Conservation (phyloP, 2,113 vertebrate genomes). For the Romanogobio albipinnatus region DNA sequence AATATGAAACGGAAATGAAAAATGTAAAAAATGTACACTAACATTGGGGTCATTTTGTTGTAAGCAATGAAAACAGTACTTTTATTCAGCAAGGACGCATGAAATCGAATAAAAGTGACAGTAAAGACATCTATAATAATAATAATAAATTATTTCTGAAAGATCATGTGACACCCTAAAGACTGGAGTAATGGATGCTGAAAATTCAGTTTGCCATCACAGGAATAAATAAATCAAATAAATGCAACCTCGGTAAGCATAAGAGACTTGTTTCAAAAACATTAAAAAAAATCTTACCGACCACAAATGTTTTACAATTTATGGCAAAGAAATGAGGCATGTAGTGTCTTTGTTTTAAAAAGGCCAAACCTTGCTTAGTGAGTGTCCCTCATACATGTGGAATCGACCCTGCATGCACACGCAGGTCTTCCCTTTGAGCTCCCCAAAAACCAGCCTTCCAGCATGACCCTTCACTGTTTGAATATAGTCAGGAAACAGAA, state of each 20-base stretch:
- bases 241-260: background rate
- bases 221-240: background rate
- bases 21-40: background rate
- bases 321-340: background rate
- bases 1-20: background rate
- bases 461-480: conserved; percentile 77
- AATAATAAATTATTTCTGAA: no score
- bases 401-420: conserved; percentile 87
- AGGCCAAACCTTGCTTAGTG: conserved; percentile 74
- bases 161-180: background rate
- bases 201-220: background rate
- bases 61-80: background rate
- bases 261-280: background rate
- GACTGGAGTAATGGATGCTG: background rate
- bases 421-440: conserved; percentile 79
- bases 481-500: conserved; percentile 10
- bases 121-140: background rate
- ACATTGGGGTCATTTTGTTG: background rate
- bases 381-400: conserved; percentile 83
- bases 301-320: background rate
- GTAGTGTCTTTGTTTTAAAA: background rate
- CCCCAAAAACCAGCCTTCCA: conserved; percentile 78
- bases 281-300: background rate
- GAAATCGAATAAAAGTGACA: background rate
- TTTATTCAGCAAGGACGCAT: background rate